Evolutionary conservation across 2,113 vertebrate species (phyloP).

Genomic region (Camarhynchus parvulus): DNA sequence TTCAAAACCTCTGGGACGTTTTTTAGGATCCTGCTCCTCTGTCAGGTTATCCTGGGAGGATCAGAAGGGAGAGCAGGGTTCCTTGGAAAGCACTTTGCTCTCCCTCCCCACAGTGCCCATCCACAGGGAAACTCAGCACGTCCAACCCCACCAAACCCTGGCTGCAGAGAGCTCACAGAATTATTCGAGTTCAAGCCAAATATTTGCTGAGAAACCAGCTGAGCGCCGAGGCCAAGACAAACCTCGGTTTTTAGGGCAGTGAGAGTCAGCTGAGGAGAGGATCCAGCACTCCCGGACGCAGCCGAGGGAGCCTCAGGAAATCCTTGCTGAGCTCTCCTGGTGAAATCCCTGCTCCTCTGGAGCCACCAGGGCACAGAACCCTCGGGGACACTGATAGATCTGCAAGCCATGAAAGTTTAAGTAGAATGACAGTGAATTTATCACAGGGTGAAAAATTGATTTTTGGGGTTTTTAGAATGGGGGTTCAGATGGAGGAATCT

Average conservation of each 20-base stretch:
- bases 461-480: no score
- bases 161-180: neutral
- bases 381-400: neutral
- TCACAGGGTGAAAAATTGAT: no score
- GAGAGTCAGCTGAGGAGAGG: constrained; percentile 21
- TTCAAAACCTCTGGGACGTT: neutral
- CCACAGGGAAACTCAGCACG: rapidly evolving
- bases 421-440: no score
- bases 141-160: neutral
- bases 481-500: no score
- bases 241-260: neutral
- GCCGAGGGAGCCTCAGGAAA: neutral
- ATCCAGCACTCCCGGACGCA: neutral
- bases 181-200: neutral
- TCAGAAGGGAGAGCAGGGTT: neutral
- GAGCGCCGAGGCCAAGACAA: constrained; percentile 23
- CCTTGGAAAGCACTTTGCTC: neutral
- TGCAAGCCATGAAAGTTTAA: no score
- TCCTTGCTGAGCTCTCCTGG: neutral
- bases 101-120: neutral
- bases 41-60: neutral
- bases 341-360: neutral
- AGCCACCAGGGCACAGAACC: neutral
- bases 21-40: neutral
- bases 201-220: constrained; percentile 33